These are phyloP conservation scores for Philhelius pedissequus DNA, from an alignment of 2,888 invertebrate species.

Conservation along the genomic window DNA sequence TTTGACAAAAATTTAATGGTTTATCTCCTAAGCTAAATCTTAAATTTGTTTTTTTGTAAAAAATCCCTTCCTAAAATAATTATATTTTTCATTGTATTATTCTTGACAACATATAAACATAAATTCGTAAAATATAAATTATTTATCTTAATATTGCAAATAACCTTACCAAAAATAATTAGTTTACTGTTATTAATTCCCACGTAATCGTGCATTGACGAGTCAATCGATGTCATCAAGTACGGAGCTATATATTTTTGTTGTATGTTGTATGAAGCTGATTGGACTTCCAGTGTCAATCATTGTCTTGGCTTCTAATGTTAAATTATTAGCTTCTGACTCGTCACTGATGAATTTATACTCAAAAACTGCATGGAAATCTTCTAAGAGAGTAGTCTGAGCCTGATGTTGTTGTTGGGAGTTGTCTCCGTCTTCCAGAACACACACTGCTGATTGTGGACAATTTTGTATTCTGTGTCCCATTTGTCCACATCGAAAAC, in stretches of 20 bases:
- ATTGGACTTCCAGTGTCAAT: neutral
- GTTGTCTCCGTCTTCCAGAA: neutral
- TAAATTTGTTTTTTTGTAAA: too few species aligned
- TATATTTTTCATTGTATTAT: too few species aligned
- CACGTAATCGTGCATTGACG: too few species aligned
- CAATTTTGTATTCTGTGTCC: slow-evolving; percentile 4
- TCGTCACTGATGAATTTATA: neutral
- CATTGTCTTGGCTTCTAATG: neutral
- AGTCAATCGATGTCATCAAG: too few species aligned
- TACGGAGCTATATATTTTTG: neutral
- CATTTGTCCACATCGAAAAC: slow-evolving; percentile 2
- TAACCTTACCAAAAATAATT: neutral
- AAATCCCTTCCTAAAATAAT: too few species aligned
- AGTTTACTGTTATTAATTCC: too few species aligned
- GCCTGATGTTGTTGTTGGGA: neutral
- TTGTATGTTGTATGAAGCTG: neutral
- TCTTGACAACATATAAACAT: too few species aligned
- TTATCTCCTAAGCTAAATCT: too few species aligned
- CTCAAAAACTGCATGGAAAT: neutral
- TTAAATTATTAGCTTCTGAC: neutral
- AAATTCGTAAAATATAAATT: neutral
- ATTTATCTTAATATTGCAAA: neutral
- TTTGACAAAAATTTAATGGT: too few species aligned
- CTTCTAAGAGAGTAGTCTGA: neutral
- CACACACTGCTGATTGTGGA: neutral